phyloP scores from a whole-genome alignment of 2,888 invertebrate genomes.

The Pomacea canaliculata region DNA sequence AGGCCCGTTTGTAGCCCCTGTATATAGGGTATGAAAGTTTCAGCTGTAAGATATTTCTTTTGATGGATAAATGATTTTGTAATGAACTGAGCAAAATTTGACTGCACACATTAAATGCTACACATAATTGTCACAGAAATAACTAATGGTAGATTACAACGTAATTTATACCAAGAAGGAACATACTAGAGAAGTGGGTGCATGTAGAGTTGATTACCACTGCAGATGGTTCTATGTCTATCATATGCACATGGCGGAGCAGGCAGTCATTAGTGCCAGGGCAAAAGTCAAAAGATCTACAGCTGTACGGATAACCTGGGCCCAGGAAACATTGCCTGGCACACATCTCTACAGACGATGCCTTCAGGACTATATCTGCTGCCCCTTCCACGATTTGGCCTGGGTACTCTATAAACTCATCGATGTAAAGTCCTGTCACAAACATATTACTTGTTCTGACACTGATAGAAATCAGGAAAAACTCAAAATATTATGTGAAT shows the following conservation, averaged over 20 bases:
- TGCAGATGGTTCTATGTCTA: constrained; percentile 32
- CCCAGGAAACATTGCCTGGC: constrained; percentile 40
- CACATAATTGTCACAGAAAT: too few species aligned
- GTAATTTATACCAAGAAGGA: too few species aligned
- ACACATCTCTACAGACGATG: constrained; percentile 39
- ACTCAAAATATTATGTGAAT: too few species aligned
- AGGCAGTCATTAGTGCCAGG: constrained; percentile 33
- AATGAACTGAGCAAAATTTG: too few species aligned
- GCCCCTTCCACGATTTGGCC: constrained; percentile 37
- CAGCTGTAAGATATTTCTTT: too few species aligned
- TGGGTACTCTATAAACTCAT: constrained; percentile 40
- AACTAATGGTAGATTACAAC: too few species aligned
- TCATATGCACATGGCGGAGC: constrained; percentile 37
- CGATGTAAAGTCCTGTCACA: constrained; percentile 42
- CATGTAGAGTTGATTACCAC: constrained; percentile 29
- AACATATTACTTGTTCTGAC: too few species aligned
- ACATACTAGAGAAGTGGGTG: constrained; percentile 43
- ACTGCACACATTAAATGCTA: too few species aligned
- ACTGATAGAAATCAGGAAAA: too few species aligned
- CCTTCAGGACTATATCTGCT: constrained; percentile 35
- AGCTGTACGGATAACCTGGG: constrained; percentile 29
- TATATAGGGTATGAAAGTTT: too few species aligned
- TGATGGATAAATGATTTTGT: too few species aligned
- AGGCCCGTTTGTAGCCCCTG: too few species aligned
- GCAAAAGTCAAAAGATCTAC: constrained; percentile 47